These are phyloP conservation scores for Palaemon carinicauda DNA, from an alignment of 1,140 invertebrate genomes.

Conservation along the genomic window DNA sequence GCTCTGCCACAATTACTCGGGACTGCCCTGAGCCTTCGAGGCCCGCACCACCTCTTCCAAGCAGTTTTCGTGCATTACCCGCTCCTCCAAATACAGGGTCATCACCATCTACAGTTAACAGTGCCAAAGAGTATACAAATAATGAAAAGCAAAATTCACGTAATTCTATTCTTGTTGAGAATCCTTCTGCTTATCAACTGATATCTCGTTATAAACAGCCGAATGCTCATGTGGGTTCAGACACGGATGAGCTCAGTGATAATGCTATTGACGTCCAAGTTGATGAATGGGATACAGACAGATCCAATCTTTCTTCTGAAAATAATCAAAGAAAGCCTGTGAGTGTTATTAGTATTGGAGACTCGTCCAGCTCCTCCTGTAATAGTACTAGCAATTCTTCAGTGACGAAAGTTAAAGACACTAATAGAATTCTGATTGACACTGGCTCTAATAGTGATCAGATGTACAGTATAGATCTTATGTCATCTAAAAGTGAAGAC, in stretches of 20 bases:
- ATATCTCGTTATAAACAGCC: neutral
- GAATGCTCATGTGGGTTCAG: slow-evolving; percentile 22
- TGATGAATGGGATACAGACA: slow-evolving; percentile 23
- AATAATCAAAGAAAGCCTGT: slow-evolving; percentile 22
- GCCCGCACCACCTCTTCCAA: slow-evolving; percentile 35
- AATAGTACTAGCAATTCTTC: neutral
- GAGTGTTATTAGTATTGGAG: slow-evolving; percentile 49
- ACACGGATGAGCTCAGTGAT: slow-evolving; percentile 58
- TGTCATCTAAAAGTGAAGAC: too few relatives aligned
- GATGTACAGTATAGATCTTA: too few relatives aligned
- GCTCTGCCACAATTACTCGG: slow-evolving; percentile 51
- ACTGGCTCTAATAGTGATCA: too few relatives aligned
- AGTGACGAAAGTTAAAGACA: too few relatives aligned
- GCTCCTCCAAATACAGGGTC: neutral
- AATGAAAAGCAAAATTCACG: slow-evolving; percentile 20
- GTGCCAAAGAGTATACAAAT: slow-evolving; percentile 31
- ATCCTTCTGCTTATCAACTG: slow-evolving; percentile 35
- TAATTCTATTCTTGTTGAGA: slow-evolving; percentile 29
- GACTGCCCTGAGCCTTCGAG: slow-evolving; percentile 33
- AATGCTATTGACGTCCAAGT: slow-evolving; percentile 44
- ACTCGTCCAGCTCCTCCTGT: neutral
- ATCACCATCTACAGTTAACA: neutral
- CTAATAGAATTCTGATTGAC: too few relatives aligned
- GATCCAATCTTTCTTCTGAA: neutral
- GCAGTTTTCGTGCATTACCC: neutral